Conservation (phyloP, 2,113 vertebrate genomes). For the Anas platyrhynchos region DNA sequence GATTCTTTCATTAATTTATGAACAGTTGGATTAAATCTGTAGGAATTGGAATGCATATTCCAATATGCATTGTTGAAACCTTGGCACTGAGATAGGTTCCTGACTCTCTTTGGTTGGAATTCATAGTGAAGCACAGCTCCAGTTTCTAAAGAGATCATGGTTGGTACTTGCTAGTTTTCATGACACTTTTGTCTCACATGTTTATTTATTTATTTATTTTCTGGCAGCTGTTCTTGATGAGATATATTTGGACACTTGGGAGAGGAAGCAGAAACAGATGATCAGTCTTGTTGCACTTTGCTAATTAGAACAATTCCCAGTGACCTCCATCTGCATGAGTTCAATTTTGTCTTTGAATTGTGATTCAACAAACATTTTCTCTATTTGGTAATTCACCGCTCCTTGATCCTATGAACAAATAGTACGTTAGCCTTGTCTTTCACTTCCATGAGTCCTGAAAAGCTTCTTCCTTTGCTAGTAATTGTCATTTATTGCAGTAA, state of each 20-base stretch:
- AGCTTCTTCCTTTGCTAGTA: not conserved
- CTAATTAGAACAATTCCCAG: conserved; percentile 65
- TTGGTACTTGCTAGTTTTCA: conserved; percentile 11
- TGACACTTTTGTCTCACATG: not conserved
- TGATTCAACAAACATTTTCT: conserved; percentile 38
- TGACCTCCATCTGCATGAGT: conserved; percentile 59
- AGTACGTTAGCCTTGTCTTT: not conserved
- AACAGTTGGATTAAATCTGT: conserved; percentile 40
- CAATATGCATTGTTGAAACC: not conserved
- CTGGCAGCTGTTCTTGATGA: conserved; percentile 65
- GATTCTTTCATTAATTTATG: not conserved
- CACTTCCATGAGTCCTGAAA: not conserved
- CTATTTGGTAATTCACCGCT: not conserved
- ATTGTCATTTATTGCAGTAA: not conserved
- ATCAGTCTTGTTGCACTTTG: conserved; percentile 56
- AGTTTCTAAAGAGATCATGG: not conserved
- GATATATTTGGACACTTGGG: conserved; percentile 68
- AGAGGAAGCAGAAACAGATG: conserved; percentile 56
- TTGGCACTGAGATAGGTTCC: not conserved
- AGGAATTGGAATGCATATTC: not conserved
- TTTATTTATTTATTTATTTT: conserved; percentile 53
- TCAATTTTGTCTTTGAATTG: conserved; percentile 41
- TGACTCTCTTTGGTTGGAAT: conserved; percentile 20
- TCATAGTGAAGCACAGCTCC: not conserved
- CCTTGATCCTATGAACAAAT: not conserved